phyloP scores from a whole-genome alignment of 2,797 vertebrate genomes.

The Parauchenoglanis punctatus region DNA sequence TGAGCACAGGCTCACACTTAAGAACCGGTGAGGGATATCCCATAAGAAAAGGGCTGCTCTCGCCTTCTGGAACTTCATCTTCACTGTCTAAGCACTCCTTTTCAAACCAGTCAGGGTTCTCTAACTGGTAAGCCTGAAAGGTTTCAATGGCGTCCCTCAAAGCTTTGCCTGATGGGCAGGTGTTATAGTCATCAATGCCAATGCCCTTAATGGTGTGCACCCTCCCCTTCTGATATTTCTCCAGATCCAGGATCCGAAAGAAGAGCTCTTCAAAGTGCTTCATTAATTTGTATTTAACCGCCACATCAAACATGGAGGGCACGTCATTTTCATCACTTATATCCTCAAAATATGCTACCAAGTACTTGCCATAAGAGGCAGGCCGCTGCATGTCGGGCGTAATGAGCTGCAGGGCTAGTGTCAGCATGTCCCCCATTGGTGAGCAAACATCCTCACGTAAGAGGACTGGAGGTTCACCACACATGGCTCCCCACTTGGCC shows the following conservation, averaged over 20 bases:
- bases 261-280: constrained; percentile 90
- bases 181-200: constrained; percentile 77
- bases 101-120: constrained; percentile 87
- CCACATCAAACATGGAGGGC: constrained; percentile 86
- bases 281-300: constrained; percentile 86
- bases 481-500: constrained; percentile 92
- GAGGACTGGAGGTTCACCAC: constrained; percentile 72
- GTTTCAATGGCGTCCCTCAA: constrained; percentile 79
- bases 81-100: constrained; percentile 71
- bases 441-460: constrained; percentile 82
- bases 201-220: constrained; percentile 82
- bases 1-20: constrained; percentile 61
- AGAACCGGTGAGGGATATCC: constrained; percentile 56
- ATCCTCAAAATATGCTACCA: constrained; percentile 89
- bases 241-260: constrained; percentile 88
- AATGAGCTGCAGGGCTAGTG: constrained; percentile 86
- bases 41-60: constrained; percentile 45
- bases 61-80: constrained; percentile 66
- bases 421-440: constrained; percentile 85
- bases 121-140: constrained; percentile 81
- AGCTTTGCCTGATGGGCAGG: constrained; percentile 77
- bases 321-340: constrained; percentile 80
- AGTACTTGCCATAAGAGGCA: constrained; percentile 84
- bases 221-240: constrained; percentile 87
- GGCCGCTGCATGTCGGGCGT: constrained; percentile 87